phyloP scores from a whole-genome alignment of 2,797 vertebrate genomes.

The Notamacropus eugenii region DNA sequence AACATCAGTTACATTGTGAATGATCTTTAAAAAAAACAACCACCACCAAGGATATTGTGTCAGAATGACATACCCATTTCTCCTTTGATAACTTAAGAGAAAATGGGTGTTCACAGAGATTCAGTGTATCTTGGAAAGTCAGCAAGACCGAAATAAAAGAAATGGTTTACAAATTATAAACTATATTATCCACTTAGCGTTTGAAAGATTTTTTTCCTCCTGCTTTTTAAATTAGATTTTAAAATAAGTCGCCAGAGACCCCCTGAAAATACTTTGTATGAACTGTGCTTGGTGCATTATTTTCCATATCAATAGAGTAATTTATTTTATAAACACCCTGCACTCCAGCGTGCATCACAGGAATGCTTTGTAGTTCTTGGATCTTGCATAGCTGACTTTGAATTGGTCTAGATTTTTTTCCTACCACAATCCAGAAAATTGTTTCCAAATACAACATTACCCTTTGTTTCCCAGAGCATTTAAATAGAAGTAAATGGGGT shows the following conservation, averaged over 20 bases:
- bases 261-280: conserved; percentile 68
- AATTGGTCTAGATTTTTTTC: conserved; percentile 66
- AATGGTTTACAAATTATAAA: conserved; percentile 78
- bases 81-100: conserved; percentile 60
- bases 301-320: conserved; percentile 67
- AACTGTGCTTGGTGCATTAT: conserved; percentile 18
- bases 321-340: conserved; percentile 71
- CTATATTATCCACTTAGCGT: conserved; percentile 69
- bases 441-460: conserved; percentile 50
- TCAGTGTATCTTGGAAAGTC: conserved; percentile 51
- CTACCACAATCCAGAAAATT: not conserved
- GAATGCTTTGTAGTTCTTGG: conserved; percentile 52
- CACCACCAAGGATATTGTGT: conserved; percentile 44
- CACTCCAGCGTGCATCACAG: conserved; percentile 5
- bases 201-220: conserved; percentile 69
- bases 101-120: conserved; percentile 61
- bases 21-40: conserved; percentile 47
- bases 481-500: conserved; percentile 33
- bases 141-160: conserved; percentile 74
- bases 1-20: conserved; percentile 72
- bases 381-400: conserved; percentile 62
- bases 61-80: conserved; percentile 49
- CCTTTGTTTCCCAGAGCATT: conserved; percentile 50
- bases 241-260: conserved; percentile 70
- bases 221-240: conserved; percentile 69